Evolutionary conservation across 2,888 invertebrate genomes (phyloP).

Genomic region (Melanostoma scalare): DNA sequence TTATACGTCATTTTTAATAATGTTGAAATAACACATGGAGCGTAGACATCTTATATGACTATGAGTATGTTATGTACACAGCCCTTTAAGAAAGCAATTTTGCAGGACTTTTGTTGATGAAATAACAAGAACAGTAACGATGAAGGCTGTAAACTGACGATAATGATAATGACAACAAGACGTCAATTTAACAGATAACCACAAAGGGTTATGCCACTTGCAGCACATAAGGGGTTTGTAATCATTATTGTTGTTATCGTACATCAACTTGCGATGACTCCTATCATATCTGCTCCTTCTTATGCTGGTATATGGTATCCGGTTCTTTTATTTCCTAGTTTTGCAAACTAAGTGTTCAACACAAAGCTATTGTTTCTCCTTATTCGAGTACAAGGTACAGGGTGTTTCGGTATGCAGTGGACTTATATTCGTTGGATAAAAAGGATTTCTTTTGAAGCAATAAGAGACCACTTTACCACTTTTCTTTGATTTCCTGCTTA

Average conservation of each 20-base stretch:
- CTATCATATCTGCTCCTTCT: conserved; percentile 6
- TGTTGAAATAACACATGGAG: conserved; percentile 48
- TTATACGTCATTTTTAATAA: conserved; percentile 63
- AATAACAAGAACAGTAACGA: conserved; percentile 41
- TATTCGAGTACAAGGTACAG: background rate
- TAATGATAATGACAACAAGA: conserved; percentile 67
- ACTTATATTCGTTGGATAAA: too few species aligned
- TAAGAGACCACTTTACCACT: too few species aligned
- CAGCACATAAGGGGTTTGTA: conserved; percentile 52
- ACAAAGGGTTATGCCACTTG: conserved; percentile 65
- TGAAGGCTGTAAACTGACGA: conserved; percentile 30
- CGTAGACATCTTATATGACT: background rate
- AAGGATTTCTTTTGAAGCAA: too few species aligned
- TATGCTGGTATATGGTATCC: conserved; percentile 6
- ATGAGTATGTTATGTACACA: background rate
- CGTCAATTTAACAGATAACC: conserved; percentile 56
- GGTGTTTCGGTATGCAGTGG: background rate
- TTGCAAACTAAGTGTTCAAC: background rate
- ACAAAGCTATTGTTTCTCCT: conserved; percentile 33
- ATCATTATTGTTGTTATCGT: conserved; percentile 45
- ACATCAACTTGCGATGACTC: conserved; percentile 36
- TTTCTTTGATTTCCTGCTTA: too few species aligned
- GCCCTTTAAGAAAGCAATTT: conserved; percentile 30
- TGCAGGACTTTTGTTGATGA: conserved; percentile 47
- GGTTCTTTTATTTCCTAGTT: conserved; percentile 13